Evolutionary conservation across 2,797 vertebrate genomes (phyloP).

Genomic region (Scarus forsteni): DNA sequence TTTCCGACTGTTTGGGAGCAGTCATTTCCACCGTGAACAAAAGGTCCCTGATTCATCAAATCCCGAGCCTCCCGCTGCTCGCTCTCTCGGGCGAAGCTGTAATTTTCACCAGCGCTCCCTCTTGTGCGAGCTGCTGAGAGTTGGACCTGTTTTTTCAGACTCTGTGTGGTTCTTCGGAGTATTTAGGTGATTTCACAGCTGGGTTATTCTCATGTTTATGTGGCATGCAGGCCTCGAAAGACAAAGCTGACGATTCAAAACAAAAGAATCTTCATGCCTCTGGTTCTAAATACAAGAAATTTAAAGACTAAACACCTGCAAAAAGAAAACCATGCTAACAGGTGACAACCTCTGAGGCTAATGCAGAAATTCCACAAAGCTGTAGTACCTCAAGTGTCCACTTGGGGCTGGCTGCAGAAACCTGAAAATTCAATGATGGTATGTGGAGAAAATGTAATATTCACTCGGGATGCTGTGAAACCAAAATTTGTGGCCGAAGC

Average conservation of each 20-base stretch:
- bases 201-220: constrained; percentile 15
- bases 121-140: constrained; percentile 32
- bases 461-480: too few species aligned
- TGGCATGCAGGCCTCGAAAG: constrained; percentile 18
- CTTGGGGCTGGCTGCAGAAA: too few species aligned
- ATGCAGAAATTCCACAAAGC: too few species aligned
- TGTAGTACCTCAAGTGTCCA: too few species aligned
- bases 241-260: background rate
- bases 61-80: constrained; percentile 71
- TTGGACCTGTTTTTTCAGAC: constrained; percentile 21
- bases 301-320: too few species aligned
- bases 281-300: too few species aligned
- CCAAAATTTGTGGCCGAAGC: too few species aligned
- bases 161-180: constrained; percentile 37
- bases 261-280: background rate
- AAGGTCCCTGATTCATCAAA: constrained; percentile 79
- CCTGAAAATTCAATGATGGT: too few species aligned
- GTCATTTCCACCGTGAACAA: constrained; percentile 75
- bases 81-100: constrained; percentile 74
- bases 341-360: too few species aligned
- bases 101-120: constrained; percentile 74
- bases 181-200: constrained; percentile 57
- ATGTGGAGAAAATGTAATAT: too few species aligned
- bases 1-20: constrained; percentile 56
- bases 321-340: too few species aligned